Percentiles rank a stretch among this genome's conserved stretches.
These are phyloP conservation scores for Trachelus tabidus DNA, from an alignment of 2,888 invertebrate species.

Conservation along the genomic window DNA sequence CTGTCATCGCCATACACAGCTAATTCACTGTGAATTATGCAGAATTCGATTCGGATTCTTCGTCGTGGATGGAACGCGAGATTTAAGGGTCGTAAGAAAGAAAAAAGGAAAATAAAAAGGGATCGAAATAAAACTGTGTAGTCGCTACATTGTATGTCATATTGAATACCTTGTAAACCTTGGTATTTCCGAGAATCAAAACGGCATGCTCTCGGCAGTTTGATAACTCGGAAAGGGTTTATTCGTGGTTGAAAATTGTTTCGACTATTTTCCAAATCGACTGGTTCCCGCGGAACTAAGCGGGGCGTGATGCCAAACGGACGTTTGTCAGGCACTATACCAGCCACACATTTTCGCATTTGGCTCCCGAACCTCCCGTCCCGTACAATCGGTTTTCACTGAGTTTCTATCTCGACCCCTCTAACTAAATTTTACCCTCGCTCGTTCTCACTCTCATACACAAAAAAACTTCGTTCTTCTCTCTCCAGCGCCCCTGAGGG, in stretches of 20 bases:
- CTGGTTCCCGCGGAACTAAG: conserved; percentile 1
- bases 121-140: background rate
- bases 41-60: background rate
- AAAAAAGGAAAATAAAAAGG: background rate
- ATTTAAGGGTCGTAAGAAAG: background rate
- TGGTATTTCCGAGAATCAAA: background rate
- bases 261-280: background rate
- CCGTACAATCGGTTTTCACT: background rate
- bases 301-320: conserved; percentile 6
- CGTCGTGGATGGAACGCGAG: background rate
- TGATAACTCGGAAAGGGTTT: background rate
- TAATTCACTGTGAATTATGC: background rate
- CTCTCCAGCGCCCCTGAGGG: background rate
- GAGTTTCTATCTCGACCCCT: background rate
- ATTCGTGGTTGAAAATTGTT: background rate
- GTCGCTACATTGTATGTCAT: background rate
- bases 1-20: background rate
- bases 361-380: background rate
- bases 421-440: background rate
- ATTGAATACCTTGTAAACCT: background rate
- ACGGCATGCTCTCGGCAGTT: background rate
- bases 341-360: background rate
- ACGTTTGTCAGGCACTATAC: background rate
- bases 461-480: background rate
- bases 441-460: background rate